phyloP scores from a whole-genome alignment of 2,113 vertebrate species.

The Xyliphius kryptos region DNA sequence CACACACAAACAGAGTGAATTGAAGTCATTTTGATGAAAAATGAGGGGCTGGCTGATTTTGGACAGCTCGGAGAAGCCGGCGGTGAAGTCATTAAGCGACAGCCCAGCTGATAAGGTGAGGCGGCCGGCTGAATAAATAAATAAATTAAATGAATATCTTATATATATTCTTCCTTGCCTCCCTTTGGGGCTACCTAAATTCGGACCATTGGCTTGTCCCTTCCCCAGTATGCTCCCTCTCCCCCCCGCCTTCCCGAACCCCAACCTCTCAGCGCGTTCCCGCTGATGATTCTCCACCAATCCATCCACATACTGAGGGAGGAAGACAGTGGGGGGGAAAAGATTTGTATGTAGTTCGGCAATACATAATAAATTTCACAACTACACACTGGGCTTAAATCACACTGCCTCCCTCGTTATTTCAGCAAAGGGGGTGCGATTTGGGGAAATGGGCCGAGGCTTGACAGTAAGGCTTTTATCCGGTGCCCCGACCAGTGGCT shows the following conservation, averaged over 20 bases:
- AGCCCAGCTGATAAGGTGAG: conserved; percentile 59
- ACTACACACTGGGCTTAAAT: conserved; percentile 64
- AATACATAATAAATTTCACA: conserved; percentile 74
- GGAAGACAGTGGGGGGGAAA: conserved; percentile 18
- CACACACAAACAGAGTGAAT: conserved; percentile 45
- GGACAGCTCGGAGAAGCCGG: conserved; percentile 57
- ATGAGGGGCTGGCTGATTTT: conserved; percentile 57
- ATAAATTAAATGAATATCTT: conserved; percentile 67
- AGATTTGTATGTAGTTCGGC: conserved; percentile 56
- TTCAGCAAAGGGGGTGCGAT: conserved; percentile 20
- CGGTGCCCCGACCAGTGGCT: conserved; percentile 61
- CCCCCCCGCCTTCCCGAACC: conserved; percentile 36
- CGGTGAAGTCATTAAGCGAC: conserved; percentile 65
- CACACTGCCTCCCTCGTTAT: conserved; percentile 48
- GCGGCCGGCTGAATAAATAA: conserved; percentile 67
- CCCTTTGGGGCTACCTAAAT: conserved; percentile 56
- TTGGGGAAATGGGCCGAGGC: conserved; percentile 34
- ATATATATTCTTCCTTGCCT: conserved; percentile 65
- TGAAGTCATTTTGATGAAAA: conserved; percentile 58
- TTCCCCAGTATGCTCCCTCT: conserved; percentile 17
- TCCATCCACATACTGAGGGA: conserved; percentile 50
- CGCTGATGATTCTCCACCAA: conserved; percentile 43
- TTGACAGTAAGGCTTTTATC: conserved; percentile 52
- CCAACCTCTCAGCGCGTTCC: conserved; percentile 39
- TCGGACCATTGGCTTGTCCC: conserved; percentile 53